These are phyloP conservation scores for Drymodes brunneopygia DNA, from an alignment of 2,113 vertebrate species.

Conservation along the genomic window DNA sequence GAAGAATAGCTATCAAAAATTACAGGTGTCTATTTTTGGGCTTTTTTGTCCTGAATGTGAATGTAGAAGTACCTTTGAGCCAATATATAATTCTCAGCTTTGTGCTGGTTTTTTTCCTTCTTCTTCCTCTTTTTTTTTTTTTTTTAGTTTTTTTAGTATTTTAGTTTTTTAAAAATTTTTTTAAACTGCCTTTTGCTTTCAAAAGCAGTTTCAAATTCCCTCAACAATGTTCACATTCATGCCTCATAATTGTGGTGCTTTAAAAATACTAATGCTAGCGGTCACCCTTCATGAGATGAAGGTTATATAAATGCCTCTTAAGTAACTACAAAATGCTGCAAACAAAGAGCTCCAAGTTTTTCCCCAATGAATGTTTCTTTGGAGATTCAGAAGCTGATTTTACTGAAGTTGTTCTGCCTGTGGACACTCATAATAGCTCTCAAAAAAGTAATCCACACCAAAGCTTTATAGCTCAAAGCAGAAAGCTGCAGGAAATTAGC, in stretches of 20 bases:
- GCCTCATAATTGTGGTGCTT: neutral
- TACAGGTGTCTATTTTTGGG: neutral
- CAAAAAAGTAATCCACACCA: conserved; percentile 23
- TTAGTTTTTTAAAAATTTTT: neutral
- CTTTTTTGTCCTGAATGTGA: neutral
- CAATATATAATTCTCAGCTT: neutral
- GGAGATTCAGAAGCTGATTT: neutral
- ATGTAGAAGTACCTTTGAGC: neutral
- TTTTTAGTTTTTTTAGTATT: neutral
- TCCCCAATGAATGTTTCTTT: neutral
- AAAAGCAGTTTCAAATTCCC: neutral
- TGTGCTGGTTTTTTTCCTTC: neutral
- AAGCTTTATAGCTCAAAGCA: conserved; percentile 23
- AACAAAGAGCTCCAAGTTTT: neutral
- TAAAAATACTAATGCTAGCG: neutral
- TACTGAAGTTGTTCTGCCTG: conserved; percentile 18
- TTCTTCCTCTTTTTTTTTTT: too few relatives aligned
- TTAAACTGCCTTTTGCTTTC: neutral
- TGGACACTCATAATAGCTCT: conserved; percentile 25
- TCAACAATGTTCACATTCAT: neutral
- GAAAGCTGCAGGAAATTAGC: conserved; percentile 40
- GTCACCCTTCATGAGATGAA: neutral
- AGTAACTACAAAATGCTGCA: neutral
- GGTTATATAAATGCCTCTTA: neutral
- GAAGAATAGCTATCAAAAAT: neutral